These are phyloP conservation scores for Zaprionus taronus DNA, from an alignment of 1,140 invertebrate genomes.

Conservation along the genomic window DNA sequence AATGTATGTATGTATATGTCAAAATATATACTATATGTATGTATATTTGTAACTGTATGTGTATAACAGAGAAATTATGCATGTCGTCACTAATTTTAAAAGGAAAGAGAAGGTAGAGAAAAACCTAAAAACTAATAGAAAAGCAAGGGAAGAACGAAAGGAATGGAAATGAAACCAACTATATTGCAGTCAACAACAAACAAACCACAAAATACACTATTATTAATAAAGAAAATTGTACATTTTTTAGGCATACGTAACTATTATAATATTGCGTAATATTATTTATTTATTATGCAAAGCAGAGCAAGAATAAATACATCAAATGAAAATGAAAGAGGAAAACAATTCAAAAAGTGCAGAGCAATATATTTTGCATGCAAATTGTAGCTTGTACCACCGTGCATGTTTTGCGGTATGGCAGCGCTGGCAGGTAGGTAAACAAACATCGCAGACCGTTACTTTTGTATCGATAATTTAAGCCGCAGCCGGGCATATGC, in stretches of 20 bases:
- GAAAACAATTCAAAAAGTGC: slow-evolving; percentile 30
- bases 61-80: slow-evolving; percentile 33
- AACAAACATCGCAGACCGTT: not conserved
- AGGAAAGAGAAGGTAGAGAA: slow-evolving; percentile 32
- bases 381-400: not conserved
- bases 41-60: slow-evolving; percentile 18
- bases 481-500: too few relatives aligned
- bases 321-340: slow-evolving; percentile 27
- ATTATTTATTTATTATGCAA: slow-evolving; percentile 78
- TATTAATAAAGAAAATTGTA: slow-evolving; percentile 54
- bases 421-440: too few relatives aligned
- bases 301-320: slow-evolving; percentile 37
- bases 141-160: not conserved
- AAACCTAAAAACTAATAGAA: slow-evolving; percentile 30
- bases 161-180: slow-evolving; percentile 2
- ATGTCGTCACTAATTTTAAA: slow-evolving; percentile 65
- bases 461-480: not conserved
- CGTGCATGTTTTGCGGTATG: not conserved
- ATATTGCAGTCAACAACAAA: slow-evolving; percentile 38
- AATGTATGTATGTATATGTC: slow-evolving; percentile 21
- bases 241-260: slow-evolving; percentile 52
- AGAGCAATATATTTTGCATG: slow-evolving; percentile 23
- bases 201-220: slow-evolving; percentile 52
- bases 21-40: slow-evolving; percentile 19
- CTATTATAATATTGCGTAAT: slow-evolving; percentile 70